Base-by-base conservation (phyloP, 1,140 invertebrate species). In the Panagrolaimus sp. region DNA sequence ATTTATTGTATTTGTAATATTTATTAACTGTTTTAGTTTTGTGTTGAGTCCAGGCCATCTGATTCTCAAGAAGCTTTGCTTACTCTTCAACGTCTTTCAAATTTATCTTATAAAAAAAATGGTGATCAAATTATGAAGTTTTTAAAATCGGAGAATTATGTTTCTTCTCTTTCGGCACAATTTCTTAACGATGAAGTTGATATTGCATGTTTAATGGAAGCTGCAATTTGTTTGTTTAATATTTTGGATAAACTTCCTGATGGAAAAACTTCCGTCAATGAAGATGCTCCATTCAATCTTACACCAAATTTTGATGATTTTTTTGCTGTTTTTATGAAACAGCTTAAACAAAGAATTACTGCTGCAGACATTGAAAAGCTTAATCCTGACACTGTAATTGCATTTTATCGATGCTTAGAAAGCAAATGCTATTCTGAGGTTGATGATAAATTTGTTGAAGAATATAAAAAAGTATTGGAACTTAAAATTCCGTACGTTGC, bases 51-150 rank as follows among this genome's bases (percentile, higher is more conserved):
- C 17, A 21, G 52, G 8, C 52, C 52, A 17, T 26, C 52, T 0
- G 17, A 58, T 26, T 10, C 52, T 0, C 21, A 58, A 58, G 52
- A 58, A 58, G 52, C 52, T 5, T 58, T 58, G 52, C 52, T 26
- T 14, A 58, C 17, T 26, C 28, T 58, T 21, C 21, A 58, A 58
- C 52, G 28, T 58, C n/a, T 58, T 12, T 26, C 10, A 2, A 12
- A 21, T 21, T 21, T 58, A 10, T 58, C 17, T 17, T 21, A 21
- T 8, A 58, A n/a, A 58, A 38, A 38, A 38, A 38, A 38, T 4
- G 32, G 7, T 2, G 32, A 38, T 2, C 52, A 58, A 58, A 28
- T 28, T 58, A 4, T 28, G 4, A n/a, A 58, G 17, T 58, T 58
- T 58, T 28, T 58, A 17, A 58, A 58, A 21, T 58, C 52, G 1